A percentile compares a stretch with the other conserved stretches of the same genome.
phyloP scores from a whole-genome alignment of 2,113 vertebrate genomes.

The Pseudolaguvia tuberculata region DNA sequence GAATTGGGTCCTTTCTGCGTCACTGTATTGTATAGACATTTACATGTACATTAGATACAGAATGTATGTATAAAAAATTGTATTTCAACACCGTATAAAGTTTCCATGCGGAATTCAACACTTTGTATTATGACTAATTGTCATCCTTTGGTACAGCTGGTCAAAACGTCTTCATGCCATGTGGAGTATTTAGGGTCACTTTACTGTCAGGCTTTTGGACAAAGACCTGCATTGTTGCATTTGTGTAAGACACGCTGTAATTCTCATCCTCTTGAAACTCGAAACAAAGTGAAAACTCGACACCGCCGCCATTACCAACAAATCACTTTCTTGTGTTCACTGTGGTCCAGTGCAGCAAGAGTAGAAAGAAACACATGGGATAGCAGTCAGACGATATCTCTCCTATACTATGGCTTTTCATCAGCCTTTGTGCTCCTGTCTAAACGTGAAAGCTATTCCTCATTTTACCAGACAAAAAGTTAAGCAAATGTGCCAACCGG shows the following conservation, averaged over 20 bases:
- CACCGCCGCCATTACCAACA: constrained; percentile 57
- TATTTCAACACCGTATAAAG: not conserved
- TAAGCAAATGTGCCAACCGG: constrained; percentile 41
- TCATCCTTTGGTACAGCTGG: not conserved
- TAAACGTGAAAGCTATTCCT: constrained; percentile 62
- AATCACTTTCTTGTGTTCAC: constrained; percentile 60
- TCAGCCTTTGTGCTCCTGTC: constrained; percentile 66
- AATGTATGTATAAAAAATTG: not conserved
- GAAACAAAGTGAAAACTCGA: constrained; percentile 55
- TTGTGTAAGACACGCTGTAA: constrained; percentile 64
- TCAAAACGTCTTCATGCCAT: constrained; percentile 61
- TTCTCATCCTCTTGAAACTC: constrained; percentile 57
- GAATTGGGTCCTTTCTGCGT: too few species aligned
- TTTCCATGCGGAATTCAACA: not conserved
- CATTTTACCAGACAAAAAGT: constrained; percentile 69
- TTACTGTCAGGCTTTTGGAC: constrained; percentile 69
- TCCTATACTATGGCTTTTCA: constrained; percentile 65
- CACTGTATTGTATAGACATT: too few species aligned
- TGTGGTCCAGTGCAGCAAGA: constrained; percentile 21
- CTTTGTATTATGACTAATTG: constrained; percentile 3
- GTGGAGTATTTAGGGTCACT: constrained; percentile 56
- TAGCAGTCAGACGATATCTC: constrained; percentile 55
- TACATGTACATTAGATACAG: not conserved
- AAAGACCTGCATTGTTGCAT: constrained; percentile 64
- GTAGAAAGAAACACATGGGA: not conserved